Percentiles rank a stretch among this genome's conserved stretches.
Evolutionary conservation across 1,140 invertebrate species (phyloP).

Genomic region (Brachionus rotundiformis): DNA sequence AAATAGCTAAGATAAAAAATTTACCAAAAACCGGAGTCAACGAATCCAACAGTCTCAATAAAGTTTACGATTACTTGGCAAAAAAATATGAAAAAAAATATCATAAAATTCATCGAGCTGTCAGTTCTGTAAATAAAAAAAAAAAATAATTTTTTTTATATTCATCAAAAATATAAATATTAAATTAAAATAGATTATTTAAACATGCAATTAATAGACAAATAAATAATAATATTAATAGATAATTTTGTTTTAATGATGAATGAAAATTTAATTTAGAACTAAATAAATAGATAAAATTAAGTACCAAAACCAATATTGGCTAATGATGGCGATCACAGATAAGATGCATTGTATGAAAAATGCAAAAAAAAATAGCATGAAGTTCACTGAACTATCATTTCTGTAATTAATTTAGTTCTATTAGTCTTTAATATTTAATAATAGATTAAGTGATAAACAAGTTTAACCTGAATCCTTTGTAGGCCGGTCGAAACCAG

Average conservation of each 20-base stretch:
- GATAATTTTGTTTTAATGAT: no score
- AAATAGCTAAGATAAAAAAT: constrained; percentile 56
- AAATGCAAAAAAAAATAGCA: constrained; percentile 98
- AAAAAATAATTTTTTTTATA: neutral
- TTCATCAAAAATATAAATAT: neutral
- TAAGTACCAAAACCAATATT: constrained; percentile 49
- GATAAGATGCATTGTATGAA: constrained; percentile 89
- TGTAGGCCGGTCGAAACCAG: constrained; percentile 87
- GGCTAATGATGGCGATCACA: constrained; percentile 72
- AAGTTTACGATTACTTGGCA: constrained; percentile 89
- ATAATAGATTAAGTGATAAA: neutral
- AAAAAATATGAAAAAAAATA: constrained; percentile 99
- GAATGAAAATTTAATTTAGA: neutral
- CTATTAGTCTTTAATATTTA: neutral
- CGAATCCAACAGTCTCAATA: constrained; percentile 79
- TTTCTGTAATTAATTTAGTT: constrained; percentile 70
- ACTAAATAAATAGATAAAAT: neutral
- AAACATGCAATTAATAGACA: neutral
- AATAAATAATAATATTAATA: neutral
- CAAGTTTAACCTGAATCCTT: constrained; percentile 75
- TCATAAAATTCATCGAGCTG: constrained; percentile 99
- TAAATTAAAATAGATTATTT: neutral
- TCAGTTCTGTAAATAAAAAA: constrained; percentile 74
- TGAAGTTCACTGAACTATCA: constrained; percentile 95
- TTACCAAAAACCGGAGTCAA: constrained; percentile 77